phyloP scores from a whole-genome alignment of 1,140 invertebrate genomes.

The Tyrophagus putrescentiae region DNA sequence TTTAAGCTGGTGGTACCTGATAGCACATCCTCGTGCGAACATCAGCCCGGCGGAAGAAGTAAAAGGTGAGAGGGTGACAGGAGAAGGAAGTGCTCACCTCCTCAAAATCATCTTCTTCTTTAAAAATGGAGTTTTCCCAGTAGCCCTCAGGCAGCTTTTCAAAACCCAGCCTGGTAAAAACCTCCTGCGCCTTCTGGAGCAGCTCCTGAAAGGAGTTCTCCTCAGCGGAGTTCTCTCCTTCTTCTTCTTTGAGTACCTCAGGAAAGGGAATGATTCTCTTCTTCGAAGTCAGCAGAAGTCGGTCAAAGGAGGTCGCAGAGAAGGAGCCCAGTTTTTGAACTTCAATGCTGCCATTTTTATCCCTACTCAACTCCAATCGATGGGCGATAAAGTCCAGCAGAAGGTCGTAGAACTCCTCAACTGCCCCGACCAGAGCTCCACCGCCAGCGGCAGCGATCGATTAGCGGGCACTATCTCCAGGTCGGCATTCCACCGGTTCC shows the following conservation, averaged over 20 bases:
- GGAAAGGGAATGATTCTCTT: no score
- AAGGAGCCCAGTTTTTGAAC: background rate
- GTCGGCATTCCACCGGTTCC: background rate
- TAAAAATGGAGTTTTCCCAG: background rate
- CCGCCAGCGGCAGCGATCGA: background rate
- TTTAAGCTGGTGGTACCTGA: no score
- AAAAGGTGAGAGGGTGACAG: background rate
- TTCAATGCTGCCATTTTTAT: background rate
- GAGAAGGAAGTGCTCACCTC: no score
- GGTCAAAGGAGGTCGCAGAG: background rate
- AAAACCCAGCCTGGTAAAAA: background rate
- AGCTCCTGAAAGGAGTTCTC: background rate
- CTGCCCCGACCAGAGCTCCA: background rate
- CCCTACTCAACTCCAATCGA: background rate
- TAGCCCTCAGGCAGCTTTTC: background rate
- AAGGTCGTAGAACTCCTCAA: background rate
- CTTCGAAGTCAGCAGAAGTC: background rate
- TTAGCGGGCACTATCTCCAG: background rate
- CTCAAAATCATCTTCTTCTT: background rate
- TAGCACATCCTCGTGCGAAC: conserved; percentile 3
- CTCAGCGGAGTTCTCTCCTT: no score
- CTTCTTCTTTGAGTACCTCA: no score
- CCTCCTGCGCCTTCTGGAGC: background rate
- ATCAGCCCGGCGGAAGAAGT: background rate
- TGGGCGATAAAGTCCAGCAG: background rate